Percentiles rank a stretch among this genome's conserved stretches.
phyloP scores from a whole-genome alignment of 2,888 invertebrate genomes.

The Resseliella maxima region DNA sequence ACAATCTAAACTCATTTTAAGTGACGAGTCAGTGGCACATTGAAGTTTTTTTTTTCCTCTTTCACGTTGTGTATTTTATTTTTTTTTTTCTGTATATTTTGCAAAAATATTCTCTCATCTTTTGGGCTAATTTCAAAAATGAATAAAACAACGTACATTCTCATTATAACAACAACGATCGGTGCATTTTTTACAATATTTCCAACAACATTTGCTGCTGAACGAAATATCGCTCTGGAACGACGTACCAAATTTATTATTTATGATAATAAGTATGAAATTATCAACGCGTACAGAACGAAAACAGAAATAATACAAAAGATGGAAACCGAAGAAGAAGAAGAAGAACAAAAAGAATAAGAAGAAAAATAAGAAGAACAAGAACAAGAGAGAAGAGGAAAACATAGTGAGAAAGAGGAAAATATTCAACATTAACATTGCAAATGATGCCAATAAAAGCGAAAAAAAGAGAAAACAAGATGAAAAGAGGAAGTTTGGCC shows the following conservation, averaged over 20 bases:
- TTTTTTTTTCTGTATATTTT: not conserved
- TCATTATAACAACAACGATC: not conserved
- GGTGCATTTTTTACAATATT: not conserved
- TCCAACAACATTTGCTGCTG: constrained; percentile 10
- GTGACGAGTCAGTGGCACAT: not conserved
- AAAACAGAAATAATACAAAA: too few relatives aligned
- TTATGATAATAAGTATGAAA: constrained; percentile 55
- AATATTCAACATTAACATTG: constrained; percentile 36
- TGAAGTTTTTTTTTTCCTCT: not conserved
- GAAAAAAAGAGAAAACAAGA: not conserved
- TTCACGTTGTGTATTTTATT: not conserved
- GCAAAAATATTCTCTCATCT: too few relatives aligned
- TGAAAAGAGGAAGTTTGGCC: constrained; percentile 24
- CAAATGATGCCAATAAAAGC: constrained; percentile 38
- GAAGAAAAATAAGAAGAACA: too few relatives aligned
- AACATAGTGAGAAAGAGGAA: too few relatives aligned
- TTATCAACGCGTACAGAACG: constrained; percentile 37
- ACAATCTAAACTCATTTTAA: not conserved
- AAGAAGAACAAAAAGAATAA: too few relatives aligned
- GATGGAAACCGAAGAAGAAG: too few relatives aligned
- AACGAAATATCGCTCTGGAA: constrained; percentile 4
- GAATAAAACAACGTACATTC: not conserved
- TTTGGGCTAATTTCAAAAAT: too few relatives aligned
- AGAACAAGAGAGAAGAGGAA: too few relatives aligned
- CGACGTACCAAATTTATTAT: constrained; percentile 55